Base-by-base conservation (phyloP, 92 coral and sea anemone genomes). In the Parazoanthus darwini region DNA sequence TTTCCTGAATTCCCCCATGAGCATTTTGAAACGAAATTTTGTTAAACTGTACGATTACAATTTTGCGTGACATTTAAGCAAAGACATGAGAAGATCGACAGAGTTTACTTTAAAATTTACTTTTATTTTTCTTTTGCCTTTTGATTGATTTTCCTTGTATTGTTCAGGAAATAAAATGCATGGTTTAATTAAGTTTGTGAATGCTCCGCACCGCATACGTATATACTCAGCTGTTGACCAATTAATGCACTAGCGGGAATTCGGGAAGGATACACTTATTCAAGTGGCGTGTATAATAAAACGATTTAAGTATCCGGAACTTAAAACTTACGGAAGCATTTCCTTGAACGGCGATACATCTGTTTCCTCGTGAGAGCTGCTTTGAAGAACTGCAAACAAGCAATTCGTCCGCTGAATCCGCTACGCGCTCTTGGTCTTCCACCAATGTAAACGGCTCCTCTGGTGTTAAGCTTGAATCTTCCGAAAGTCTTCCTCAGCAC, bases 251-350 rank as follows among this genome's bases (percentile, higher is more conserved):
- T 20, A 63, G 70, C 25, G 70, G 3, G 70, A 23, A 63, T 20
- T 3, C 70, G 22, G 6, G 70, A 63, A 63, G 1, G 26, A 22
- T 7, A 63, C 25, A 63, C 25, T 63, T 63, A 2, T 0, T 63
- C 70, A 63, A 63, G 70, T 7, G 8, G 25, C 23, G 8, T 20
- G 1, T 63, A 20, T 54, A 54, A 4, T 54, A 11, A 51, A 51
- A 13, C 58, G 58, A 51, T 51, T 10, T 77, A 1, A 20, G 36
- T 20, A n/a, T 7, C 33, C 5, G 15, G 25, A 13, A 25, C 35
- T 10, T 50, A 8, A 82, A 38, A 82, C 86, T 82, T 67, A 82
- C 86, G 77, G 77, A 82, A 67, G 58, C 86, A 82, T 82, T 70
- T 82, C 35, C 13, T 67, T 15, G 86, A 82, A 44, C 86, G 86